These are phyloP conservation scores for Hypotaenidia okinawae DNA, from an alignment of 2,797 vertebrate genomes.

Conservation along the genomic window DNA sequence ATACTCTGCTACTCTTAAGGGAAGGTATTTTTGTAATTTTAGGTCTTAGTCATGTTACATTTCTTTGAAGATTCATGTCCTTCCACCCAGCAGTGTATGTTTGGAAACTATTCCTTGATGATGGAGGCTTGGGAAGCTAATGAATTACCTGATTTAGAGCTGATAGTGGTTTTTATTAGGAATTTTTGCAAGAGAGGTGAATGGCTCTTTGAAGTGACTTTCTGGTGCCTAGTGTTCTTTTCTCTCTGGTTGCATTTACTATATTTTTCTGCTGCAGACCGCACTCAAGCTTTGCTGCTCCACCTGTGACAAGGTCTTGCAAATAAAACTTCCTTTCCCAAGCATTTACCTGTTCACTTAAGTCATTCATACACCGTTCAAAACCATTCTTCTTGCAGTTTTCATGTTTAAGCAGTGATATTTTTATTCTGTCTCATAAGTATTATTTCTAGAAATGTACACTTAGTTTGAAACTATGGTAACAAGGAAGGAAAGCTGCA, in stretches of 20 bases:
- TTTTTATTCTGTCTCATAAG: conserved; percentile 46
- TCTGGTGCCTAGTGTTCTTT: background rate
- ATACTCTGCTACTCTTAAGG: background rate
- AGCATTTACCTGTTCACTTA: background rate
- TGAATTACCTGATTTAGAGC: background rate
- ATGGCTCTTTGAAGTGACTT: background rate
- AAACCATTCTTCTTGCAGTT: background rate
- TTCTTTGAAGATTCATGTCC: background rate
- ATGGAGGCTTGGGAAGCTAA: background rate
- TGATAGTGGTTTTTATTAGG: background rate
- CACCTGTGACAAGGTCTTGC: background rate
- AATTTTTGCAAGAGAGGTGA: background rate
- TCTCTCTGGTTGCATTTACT: background rate
- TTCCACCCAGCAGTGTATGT: background rate
- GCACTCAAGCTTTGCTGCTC: background rate
- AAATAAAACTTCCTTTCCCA: background rate
- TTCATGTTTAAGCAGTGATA: background rate
- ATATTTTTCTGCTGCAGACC: background rate
- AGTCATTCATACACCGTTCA: background rate
- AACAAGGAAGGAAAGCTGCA: conserved; percentile 30
- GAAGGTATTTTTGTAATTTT: background rate
- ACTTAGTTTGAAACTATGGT: conserved; percentile 56
- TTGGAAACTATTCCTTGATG: background rate
- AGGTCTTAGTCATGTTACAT: background rate
- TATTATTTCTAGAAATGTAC: conserved; percentile 48